Base-by-base conservation (phyloP, 1,140 invertebrate species). In the Sminthurides bifidus region DNA sequence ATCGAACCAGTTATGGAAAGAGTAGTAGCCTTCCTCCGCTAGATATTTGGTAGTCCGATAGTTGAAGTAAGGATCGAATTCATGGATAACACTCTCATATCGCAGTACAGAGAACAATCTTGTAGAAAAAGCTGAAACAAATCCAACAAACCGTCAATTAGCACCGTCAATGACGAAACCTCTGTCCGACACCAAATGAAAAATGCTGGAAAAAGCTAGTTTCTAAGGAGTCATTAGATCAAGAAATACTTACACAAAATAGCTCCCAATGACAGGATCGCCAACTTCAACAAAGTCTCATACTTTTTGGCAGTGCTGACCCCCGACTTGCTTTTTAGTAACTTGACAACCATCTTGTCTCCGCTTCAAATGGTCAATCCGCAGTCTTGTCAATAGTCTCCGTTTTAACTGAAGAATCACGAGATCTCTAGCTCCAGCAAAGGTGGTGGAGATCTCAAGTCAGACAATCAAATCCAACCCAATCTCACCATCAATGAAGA, bases 51-150 rank as follows among this genome's bases (percentile, higher is more conserved):
- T 98, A 33, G 93, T 96, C 66, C 94, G 80, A 71, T 97, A 98
- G 74, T 98, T 98, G 70, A 97, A 98, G 70, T 97, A 97, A 1
- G 93, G 93, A 83, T 97, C 93, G 74, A 97, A 98, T 73, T 97
- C 93, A 74, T 97, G 93, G 66, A 97, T 97, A 4, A 98, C 92
- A 72, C 89, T 93, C 72, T 97, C 93, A 73, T 93, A 98, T 43
- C 92, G 78, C 50, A 98, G 72, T n/a, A 98, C 92, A 21, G 92
- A 96, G 71, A 96, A 97, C 17, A 97, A 72, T 54, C 93, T 79
- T 17, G 87, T 92, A 29, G 88, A 89, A 77, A 97, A 98, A 37
- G 93, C 92, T 95, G 72, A 81, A 81, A 70, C 70, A 65, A 66
- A 67, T 60, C 54, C 56, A 58, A 8, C 23, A 6, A 27, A 38